Evolutionary conservation across 2,888 invertebrate genomes (phyloP).

Genomic region (Schizotus pectinicornis): DNA sequence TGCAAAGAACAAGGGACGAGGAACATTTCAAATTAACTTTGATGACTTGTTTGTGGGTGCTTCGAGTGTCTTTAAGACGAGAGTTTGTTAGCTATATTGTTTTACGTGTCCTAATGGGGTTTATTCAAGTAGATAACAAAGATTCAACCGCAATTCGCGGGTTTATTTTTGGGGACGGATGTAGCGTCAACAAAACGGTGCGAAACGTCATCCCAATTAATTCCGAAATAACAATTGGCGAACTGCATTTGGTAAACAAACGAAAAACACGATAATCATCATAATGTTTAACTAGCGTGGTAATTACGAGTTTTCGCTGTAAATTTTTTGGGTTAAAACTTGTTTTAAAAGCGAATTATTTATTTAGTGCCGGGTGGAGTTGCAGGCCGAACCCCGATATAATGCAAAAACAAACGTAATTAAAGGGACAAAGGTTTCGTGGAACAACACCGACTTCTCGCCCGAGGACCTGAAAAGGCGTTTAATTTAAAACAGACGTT

Average conservation of each 20-base stretch:
- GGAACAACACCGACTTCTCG: conserved; percentile 12
- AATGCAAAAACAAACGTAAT: conserved; percentile 17
- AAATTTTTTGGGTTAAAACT: too few species aligned
- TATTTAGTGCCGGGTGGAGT: neutral
- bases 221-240: too few species aligned
- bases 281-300: too few species aligned
- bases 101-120: conserved; percentile 25
- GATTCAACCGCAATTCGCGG: neutral
- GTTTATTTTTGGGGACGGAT: neutral
- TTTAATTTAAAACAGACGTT: conserved; percentile 19
- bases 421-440: conserved; percentile 19
- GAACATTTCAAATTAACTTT: conserved; percentile 17
- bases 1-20: conserved; percentile 19
- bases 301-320: too few species aligned
- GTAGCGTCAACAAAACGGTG: neutral
- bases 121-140: neutral
- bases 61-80: conserved; percentile 22
- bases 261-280: too few species aligned
- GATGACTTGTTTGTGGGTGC: conserved; percentile 24
- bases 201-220: neutral
- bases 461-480: conserved; percentile 8
- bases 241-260: too few species aligned
- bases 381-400: conserved; percentile 1
- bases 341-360: too few species aligned
- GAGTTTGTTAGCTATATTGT: conserved; percentile 28